Evolutionary conservation across 1,140 invertebrate genomes (phyloP).

Genomic region (Metopolophium dirhodum): DNA sequence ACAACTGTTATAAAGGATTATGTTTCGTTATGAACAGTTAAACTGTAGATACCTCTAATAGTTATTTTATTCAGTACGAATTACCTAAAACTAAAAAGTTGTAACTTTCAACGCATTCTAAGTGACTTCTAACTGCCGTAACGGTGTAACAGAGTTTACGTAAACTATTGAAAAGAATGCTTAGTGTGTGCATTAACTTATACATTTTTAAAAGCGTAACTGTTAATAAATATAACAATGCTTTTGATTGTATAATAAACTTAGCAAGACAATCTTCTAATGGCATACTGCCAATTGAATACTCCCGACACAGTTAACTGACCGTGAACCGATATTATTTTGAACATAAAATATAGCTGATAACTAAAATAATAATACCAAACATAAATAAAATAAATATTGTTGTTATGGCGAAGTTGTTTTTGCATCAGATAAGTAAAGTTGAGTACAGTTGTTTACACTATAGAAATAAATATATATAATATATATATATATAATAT

Average conservation of each 20-base stretch:
- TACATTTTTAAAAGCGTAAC: background rate
- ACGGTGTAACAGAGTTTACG: background rate
- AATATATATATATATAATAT: background rate
- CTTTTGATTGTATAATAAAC: background rate
- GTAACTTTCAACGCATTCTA: background rate
- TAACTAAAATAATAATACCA: background rate
- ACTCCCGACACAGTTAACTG: constrained; percentile 28
- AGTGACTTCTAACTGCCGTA: background rate
- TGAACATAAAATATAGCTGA: constrained; percentile 11
- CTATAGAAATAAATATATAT: background rate
- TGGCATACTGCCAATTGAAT: constrained; percentile 35
- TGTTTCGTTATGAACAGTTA: background rate
- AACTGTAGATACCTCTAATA: background rate
- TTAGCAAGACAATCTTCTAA: constrained; percentile 1
- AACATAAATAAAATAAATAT: constrained; percentile 18
- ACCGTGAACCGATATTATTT: constrained; percentile 40
- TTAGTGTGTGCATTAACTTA: background rate
- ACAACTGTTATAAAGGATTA: background rate
- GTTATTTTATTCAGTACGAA: background rate
- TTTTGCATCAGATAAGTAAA: constrained; percentile 6
- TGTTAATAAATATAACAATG: background rate
- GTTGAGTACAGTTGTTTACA: background rate
- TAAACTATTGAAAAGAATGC: background rate
- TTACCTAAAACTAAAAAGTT: background rate
- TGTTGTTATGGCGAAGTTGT: background rate